Percentiles rank a stretch among this genome's conserved stretches.
These are phyloP conservation scores for Macrobrachium nipponense DNA, from an alignment of 1,140 invertebrate genomes.

Conservation along the genomic window DNA sequence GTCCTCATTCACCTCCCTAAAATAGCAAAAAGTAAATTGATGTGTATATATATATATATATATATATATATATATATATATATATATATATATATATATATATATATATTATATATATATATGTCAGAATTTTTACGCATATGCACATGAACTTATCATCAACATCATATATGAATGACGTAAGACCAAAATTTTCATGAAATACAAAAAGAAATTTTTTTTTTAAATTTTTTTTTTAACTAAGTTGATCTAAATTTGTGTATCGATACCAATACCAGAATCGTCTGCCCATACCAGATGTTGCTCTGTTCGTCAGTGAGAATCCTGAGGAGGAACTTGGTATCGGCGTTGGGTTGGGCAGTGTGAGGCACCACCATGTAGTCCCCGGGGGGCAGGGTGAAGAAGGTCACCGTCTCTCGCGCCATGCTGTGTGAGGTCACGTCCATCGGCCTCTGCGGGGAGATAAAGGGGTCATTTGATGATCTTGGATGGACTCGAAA, in stretches of 20 bases:
- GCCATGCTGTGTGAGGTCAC: slow-evolving; percentile 78
- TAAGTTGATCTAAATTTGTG: not conserved
- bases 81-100: slow-evolving; percentile 9
- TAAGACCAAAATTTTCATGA: too few species aligned
- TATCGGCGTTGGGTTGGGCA: slow-evolving; percentile 77
- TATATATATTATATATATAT: slow-evolving; percentile 15
- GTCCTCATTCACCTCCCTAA: slow-evolving; percentile 82
- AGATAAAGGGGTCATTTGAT: not conserved
- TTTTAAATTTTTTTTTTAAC: too few species aligned
- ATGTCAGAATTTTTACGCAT: not conserved
- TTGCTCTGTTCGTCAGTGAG: slow-evolving; percentile 80
- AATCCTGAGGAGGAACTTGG: slow-evolving; percentile 78
- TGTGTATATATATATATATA: not conserved
- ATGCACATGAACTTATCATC: not conserved
- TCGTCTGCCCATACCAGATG: slow-evolving; percentile 74
- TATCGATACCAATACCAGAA: not conserved
- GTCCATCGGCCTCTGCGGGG: slow-evolving; percentile 75
- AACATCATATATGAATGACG: too few species aligned
- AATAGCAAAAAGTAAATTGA: too few species aligned
- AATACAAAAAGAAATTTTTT: too few species aligned
- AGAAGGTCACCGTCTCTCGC: slow-evolving; percentile 80
- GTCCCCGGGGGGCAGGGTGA: slow-evolving; percentile 80
- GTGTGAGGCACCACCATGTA: slow-evolving; percentile 85
- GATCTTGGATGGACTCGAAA: not conserved
- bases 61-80: slow-evolving; percentile 5